Base-by-base conservation (phyloP, 2,888 invertebrate species). In the Campaea margaritaria region DNA sequence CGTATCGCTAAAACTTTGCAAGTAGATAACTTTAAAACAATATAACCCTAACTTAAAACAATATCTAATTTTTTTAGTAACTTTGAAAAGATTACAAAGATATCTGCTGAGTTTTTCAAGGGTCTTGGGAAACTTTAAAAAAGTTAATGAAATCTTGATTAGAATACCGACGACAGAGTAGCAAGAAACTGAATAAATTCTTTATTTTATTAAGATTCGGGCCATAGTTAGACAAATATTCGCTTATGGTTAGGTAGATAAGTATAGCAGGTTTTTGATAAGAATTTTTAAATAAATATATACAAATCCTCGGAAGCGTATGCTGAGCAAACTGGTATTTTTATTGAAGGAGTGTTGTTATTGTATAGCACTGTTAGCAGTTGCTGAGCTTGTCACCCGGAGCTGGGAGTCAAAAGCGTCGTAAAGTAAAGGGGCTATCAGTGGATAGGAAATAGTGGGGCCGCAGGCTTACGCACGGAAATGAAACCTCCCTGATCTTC, bases 401-500 rank as follows among this genome's bases (percentile, higher is more conserved):
- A 11, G 8, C 10, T 31, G 31, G 9, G 31, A 47, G 39, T 13
- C 31, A 50, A 50, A 50, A 52, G 43, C 39, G 51, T 55, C 62
- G 54, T 62, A 51, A 53, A 58, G 77, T 83, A 83, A 85, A 83
- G 75, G 76, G 76, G 77, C 76, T 79, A 76, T 78, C 74, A 74
- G 66, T 56, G 65, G 70, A 72, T 75, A 83, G 83, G 79, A 84
- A 81, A 80, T 84, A 81, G 81, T 77, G 73, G 69, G 69, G 72
- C 75, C 74, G 74, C 79, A 75, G 73, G 72, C 75, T 76, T 81
- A 82, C 81, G 81, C 80, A 75, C 84, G 87, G 87, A 87, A 86
- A 86, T 86, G 81, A 86, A 83, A 60, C 56, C 14, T 57, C 55
- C 14, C 60, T n/a, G 59, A 21, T 70, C 70, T 82, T 79, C 80